phyloP scores from a whole-genome alignment of 2,113 vertebrate species.

The Xiphophorus maculatus region DNA sequence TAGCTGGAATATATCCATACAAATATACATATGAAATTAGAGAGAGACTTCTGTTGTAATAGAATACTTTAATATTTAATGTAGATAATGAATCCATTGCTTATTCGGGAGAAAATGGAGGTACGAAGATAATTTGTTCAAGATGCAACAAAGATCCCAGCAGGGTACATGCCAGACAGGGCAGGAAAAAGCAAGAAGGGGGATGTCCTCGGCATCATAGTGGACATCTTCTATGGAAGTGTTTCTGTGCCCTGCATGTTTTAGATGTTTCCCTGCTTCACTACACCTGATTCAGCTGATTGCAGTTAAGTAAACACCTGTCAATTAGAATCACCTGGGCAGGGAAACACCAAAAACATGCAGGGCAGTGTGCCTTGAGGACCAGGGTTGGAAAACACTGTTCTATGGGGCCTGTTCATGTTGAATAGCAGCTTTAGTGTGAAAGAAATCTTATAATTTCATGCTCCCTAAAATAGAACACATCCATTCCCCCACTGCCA shows the following conservation, averaged over 20 bases:
- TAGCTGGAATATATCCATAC: conserved; percentile 32
- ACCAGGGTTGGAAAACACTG: too few relatives aligned
- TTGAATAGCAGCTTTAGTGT: neutral
- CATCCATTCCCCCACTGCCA: too few relatives aligned
- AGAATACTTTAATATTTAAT: conserved; percentile 49
- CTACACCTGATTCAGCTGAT: too few relatives aligned
- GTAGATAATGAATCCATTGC: conserved; percentile 40
- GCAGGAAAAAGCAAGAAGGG: neutral
- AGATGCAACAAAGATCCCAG: conserved; percentile 4
- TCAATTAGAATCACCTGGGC: too few relatives aligned
- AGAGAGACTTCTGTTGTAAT: conserved; percentile 53
- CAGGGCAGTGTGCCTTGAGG: too few relatives aligned
- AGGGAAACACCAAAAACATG: too few relatives aligned
- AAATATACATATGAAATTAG: conserved; percentile 40
- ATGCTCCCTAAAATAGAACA: too few relatives aligned
- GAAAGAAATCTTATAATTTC: too few relatives aligned
- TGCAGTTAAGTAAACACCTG: too few relatives aligned
- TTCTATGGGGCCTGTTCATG: neutral
- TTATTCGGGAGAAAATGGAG: conserved; percentile 41
- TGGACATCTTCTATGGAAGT: neutral
- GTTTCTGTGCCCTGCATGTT: too few relatives aligned
- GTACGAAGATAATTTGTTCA: conserved; percentile 40
- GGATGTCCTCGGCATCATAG: neutral
- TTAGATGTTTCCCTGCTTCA: too few relatives aligned
- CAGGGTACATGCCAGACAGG: neutral